phyloP scores from a whole-genome alignment of 2,797 vertebrate genomes.

The Sylvia borin region DNA sequence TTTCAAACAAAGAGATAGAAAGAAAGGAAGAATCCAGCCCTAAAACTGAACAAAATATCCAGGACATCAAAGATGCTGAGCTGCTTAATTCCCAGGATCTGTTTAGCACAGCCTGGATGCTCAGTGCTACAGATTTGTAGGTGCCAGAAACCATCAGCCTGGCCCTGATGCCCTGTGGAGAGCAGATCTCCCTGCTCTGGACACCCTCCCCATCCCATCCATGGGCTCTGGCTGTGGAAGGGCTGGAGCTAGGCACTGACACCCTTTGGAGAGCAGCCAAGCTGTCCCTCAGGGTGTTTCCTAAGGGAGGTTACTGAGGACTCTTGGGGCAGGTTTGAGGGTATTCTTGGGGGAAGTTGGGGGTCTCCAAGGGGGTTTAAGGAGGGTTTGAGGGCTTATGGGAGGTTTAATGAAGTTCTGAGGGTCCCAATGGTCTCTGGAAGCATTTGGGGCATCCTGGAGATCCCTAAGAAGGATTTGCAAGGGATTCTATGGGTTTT shows the following conservation, averaged over 20 bases:
- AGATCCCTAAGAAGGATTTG: neutral
- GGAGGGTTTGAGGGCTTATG: neutral
- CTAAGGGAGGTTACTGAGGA: neutral
- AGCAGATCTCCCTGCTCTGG: too few species aligned
- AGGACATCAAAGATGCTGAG: neutral
- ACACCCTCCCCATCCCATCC: too few species aligned
- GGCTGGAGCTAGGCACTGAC: too few species aligned
- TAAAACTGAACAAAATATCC: too few species aligned
- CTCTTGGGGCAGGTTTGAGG: neutral
- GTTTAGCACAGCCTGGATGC: too few species aligned
- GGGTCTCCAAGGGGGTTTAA: neutral
- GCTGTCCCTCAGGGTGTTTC: too few species aligned
- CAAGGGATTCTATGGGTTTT: neutral
- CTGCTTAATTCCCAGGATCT: too few species aligned
- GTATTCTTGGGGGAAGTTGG: neutral
- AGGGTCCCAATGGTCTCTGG: neutral
- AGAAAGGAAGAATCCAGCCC: neutral
- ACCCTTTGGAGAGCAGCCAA: too few species aligned
- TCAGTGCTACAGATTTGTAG: too few species aligned
- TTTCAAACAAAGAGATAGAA: neutral
- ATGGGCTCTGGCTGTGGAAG: too few species aligned
- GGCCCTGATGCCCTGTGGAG: too few species aligned
- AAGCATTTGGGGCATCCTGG: neutral
- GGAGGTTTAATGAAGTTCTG: neutral
- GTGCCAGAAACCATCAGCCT: too few species aligned